Evolutionary conservation across 2,888 invertebrate species (phyloP).

Genomic region (Chaitophorus viminalis): DNA sequence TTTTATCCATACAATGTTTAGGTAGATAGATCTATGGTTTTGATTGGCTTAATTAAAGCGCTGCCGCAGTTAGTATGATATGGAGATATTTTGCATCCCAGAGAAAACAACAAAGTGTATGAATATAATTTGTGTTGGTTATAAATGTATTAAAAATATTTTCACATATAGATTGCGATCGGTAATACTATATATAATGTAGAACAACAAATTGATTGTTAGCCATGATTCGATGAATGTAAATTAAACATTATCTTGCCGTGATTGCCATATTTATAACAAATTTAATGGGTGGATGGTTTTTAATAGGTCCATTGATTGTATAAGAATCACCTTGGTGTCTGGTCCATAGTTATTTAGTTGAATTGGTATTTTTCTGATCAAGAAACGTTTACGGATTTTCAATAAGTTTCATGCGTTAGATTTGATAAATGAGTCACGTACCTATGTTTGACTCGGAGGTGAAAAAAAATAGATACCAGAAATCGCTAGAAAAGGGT

Average conservation of each 20-base stretch:
- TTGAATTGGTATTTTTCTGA: background rate
- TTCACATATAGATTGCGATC: too few species aligned
- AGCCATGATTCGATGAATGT: background rate
- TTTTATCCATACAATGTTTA: too few species aligned
- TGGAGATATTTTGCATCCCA: too few species aligned
- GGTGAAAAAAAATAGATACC: conserved; percentile 9
- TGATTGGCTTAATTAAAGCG: too few species aligned
- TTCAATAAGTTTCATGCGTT: background rate
- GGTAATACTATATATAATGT: too few species aligned
- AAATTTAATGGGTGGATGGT: background rate
- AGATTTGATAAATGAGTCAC: conserved; percentile 54
- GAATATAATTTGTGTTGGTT: too few species aligned
- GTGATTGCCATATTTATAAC: background rate
- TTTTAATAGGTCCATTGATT: background rate
- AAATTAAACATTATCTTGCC: background rate
- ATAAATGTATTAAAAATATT: too few species aligned
- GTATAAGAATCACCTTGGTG: background rate
- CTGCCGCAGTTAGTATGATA: too few species aligned
- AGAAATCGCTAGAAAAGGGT: conserved; percentile 25
- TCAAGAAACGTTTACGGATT: conserved; percentile 41
- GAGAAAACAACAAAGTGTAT: too few species aligned
- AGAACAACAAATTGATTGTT: too few species aligned
- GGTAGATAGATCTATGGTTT: too few species aligned
- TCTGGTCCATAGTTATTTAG: background rate
- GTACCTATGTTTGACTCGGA: background rate